A percentile compares a stretch with the other conserved stretches of the same genome.
Evolutionary conservation across 2,113 vertebrate genomes (phyloP).

Genomic region (Thamnophis sirtalis): DNA sequence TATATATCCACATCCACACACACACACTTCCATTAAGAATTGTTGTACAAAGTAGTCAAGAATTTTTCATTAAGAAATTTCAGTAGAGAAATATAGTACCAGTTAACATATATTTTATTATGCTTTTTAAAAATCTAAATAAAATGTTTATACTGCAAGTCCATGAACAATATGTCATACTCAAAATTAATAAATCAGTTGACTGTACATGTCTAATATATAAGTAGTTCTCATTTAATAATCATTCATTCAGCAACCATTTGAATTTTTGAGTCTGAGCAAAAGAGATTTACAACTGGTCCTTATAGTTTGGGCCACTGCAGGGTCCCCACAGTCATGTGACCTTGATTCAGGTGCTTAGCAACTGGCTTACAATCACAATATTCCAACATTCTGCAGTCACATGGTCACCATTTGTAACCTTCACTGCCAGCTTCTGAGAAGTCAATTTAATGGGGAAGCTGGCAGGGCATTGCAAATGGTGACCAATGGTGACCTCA

Average conservation of each 20-base stretch:
- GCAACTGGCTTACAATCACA: background rate
- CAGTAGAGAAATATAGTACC: background rate
- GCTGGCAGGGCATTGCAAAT: background rate
- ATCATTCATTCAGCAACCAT: background rate
- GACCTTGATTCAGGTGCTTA: background rate
- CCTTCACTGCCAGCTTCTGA: background rate
- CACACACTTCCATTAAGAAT: background rate
- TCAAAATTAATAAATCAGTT: background rate
- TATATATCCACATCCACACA: background rate
- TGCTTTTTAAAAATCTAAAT: background rate
- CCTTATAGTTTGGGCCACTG: background rate
- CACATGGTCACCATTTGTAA: background rate
- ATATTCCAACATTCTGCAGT: background rate
- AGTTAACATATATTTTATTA: background rate
- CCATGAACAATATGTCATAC: background rate
- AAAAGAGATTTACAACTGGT: background rate
- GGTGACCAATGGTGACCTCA: background rate
- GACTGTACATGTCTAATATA: background rate
- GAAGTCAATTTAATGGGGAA: background rate
- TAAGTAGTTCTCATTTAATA: background rate
- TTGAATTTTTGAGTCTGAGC: background rate
- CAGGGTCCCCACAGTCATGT: background rate
- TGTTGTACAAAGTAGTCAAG: background rate
- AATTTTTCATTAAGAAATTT: background rate
- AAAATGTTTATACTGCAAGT: background rate